Evolutionary conservation across 2,113 vertebrate genomes (phyloP).

Genomic region (Phyllostomus discolor): DNA sequence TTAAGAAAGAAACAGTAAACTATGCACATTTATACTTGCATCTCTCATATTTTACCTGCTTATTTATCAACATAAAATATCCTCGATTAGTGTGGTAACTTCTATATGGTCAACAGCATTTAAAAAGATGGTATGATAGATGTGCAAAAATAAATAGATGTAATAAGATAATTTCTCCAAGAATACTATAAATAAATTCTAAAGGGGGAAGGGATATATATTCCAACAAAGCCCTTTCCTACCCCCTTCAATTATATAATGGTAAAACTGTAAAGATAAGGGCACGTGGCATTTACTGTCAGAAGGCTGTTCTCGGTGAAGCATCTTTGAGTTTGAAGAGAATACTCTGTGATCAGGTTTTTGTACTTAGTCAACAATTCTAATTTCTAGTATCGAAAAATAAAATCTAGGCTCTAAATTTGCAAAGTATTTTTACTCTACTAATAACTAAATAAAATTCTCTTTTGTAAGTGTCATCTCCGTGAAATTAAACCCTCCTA

Average conservation of each 20-base stretch:
- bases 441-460: not conserved
- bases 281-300: not conserved
- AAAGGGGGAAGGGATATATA: not conserved
- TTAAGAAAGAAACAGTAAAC: slow-evolving; percentile 53
- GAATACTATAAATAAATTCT: not conserved
- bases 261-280: not conserved
- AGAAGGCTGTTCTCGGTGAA: not conserved
- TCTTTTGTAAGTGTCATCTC: not conserved
- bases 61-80: not conserved
- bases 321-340: slow-evolving; percentile 3
- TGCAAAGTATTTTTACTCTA: not conserved
- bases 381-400: slow-evolving; percentile 9
- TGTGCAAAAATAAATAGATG: not conserved
- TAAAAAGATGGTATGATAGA: not conserved
- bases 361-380: not conserved
- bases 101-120: not conserved
- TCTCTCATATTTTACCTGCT: not conserved
- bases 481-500: slow-evolving; percentile 18
- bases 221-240: not conserved
- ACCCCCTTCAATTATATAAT: not conserved
- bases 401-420: not conserved
- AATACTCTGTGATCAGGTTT: not conserved
- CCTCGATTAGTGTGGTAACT: not conserved
- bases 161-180: not conserved
- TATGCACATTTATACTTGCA: not conserved